Evolutionary conservation across 2,888 invertebrate species (phyloP).

Genomic region (Andrena fulva): DNA sequence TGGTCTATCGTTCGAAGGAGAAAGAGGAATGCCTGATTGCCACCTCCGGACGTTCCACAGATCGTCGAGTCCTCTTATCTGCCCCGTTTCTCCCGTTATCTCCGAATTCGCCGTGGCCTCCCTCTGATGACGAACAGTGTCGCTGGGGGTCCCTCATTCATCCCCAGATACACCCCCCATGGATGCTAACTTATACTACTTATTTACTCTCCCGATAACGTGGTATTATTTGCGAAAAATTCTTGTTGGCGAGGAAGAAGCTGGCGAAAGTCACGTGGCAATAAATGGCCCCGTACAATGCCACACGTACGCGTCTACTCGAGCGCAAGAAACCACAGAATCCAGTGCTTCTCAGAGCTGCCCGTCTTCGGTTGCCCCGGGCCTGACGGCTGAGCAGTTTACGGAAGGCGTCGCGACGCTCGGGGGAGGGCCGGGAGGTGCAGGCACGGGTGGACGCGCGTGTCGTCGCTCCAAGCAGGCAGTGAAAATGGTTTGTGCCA

Average conservation of each 20-base stretch:
- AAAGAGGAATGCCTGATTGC: conserved; percentile 70
- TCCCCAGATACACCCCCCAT: conserved; percentile 78
- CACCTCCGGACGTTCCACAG: conserved; percentile 70
- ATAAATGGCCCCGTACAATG: too few relatives aligned
- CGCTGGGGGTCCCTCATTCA: conserved; percentile 77
- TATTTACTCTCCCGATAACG: conserved; percentile 77
- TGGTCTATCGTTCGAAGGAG: conserved; percentile 35
- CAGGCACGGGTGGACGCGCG: conserved; percentile 66
- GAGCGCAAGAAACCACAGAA: too few relatives aligned
- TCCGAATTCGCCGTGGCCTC: conserved; percentile 28
- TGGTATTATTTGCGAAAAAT: conserved; percentile 60
- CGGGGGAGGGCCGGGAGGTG: neutral
- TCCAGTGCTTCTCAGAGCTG: neutral
- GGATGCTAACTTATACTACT: conserved; percentile 70
- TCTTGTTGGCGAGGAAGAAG: neutral
- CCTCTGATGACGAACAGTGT: conserved; percentile 80
- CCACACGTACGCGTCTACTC: too few relatives aligned
- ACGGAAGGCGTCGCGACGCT: conserved; percentile 71
- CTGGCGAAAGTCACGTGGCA: neutral
- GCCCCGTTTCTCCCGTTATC: conserved; percentile 72
- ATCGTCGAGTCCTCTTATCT: conserved; percentile 76
- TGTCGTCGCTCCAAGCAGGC: conserved; percentile 71
- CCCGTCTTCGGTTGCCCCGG: neutral
- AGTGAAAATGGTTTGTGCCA: conserved; percentile 77
- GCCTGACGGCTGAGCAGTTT: conserved; percentile 53